Evolutionary conservation across 2,888 invertebrate species (phyloP), one percentile per base, ranked within the genome.

Genomic region (Chymomyza amoena): DNA sequence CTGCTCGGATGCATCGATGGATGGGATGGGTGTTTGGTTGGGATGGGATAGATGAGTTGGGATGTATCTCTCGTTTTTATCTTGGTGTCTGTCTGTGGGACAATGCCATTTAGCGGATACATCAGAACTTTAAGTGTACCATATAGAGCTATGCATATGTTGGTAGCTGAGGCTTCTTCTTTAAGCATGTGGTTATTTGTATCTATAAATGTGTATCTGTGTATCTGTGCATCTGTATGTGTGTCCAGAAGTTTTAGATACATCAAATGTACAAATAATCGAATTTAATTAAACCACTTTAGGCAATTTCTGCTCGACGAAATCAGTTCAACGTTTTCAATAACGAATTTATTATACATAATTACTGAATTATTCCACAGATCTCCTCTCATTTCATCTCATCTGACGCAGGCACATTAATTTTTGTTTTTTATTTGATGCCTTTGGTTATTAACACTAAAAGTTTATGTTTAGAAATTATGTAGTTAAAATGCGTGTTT

Each of bases 261-360:
- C 13, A 36, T 6, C 51, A 70, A 65, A 45, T 39, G 66, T 61
- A 76, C 67, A 70, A 73, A 69, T 80, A 80, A 83, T 83, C 76
- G 79, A 80, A 76, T 78, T 83, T 83, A 80, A 80, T 80, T 80
- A 80, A 83, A 80, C 70, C 81, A 80, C 76, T 78, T 80, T 57
- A 78, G 68, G 75, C 73, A 69, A 78, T 77, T 76, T 76, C 16
- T 72, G 64, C 66, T 67, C 75, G 71, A 69, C 77, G 67, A 75
- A 77, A 75, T 68, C 72, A 56, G 67, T 32, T 77, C 32, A 52
- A 10, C 45, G 39, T 45, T 45, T 45, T 45, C 39, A 45, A 45
- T 45, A 45, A 45, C 39, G 39, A 45, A 45, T 45, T 45, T 45
- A 45, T 45, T 45, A 45, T 45, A 45, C 39, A 45, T 45, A 45